phyloP scores from a whole-genome alignment of 2,113 vertebrate species.

The Silurus glanis region DNA sequence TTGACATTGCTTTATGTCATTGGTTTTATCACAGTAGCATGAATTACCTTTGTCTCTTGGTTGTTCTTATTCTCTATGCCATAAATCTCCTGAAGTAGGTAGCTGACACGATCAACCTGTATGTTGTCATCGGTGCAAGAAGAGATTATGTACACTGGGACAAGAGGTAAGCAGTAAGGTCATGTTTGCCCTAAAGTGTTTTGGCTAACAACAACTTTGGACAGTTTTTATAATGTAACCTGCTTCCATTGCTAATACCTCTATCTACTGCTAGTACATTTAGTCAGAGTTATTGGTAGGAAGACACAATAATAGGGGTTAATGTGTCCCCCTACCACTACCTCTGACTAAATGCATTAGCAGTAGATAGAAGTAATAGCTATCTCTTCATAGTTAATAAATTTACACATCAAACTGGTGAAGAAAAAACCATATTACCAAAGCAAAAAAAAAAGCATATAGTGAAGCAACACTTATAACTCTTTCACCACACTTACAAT shows the following conservation, averaged over 20 bases:
- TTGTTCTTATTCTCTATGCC: slow-evolving; percentile 99
- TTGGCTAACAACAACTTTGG: background rate
- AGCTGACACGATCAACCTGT: slow-evolving; percentile 97
- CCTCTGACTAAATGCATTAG: background rate
- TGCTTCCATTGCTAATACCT: background rate
- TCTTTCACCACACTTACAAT: slow-evolving; percentile 80
- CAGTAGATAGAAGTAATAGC: background rate
- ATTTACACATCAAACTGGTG: background rate
- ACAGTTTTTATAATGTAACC: background rate
- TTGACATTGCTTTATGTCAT: background rate
- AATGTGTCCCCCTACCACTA: background rate
- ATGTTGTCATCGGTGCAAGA: background rate
- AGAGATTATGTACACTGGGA: background rate
- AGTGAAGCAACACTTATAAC: background rate
- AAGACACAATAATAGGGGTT: background rate
- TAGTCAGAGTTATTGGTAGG: background rate
- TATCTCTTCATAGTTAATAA: too few species aligned
- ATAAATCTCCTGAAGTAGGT: slow-evolving; percentile 97
- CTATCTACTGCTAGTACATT: background rate
- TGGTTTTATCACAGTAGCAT: background rate
- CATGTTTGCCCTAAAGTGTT: background rate
- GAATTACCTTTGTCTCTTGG: slow-evolving; percentile 92
- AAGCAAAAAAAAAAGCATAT: background rate
- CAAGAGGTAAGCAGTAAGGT: background rate
- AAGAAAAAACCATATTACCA: background rate